Percentiles rank a stretch among this genome's conserved stretches.
Evolutionary conservation across 2,888 invertebrate genomes (phyloP).

Genomic region (Diplazon laetatorius): DNA sequence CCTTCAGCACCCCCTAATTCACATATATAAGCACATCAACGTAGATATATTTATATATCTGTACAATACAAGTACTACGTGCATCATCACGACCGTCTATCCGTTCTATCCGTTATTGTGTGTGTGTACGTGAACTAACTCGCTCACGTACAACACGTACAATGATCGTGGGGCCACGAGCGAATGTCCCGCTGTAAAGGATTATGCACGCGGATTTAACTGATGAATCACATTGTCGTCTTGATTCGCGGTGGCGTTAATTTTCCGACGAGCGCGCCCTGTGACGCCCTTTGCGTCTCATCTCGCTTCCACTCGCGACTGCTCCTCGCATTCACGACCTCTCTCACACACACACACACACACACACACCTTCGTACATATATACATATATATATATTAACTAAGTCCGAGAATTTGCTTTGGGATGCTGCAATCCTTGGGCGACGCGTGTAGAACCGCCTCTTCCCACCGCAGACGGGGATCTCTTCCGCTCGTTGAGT

Average conservation of each 20-base stretch:
- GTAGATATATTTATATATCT: slow-evolving; percentile 22
- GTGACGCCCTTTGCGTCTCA: slow-evolving; percentile 54
- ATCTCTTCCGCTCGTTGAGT: slow-evolving; percentile 69
- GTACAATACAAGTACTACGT: slow-evolving; percentile 33
- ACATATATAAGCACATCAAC: slow-evolving; percentile 24
- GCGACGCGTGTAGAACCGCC: no score
- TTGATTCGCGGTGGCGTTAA: slow-evolving; percentile 83
- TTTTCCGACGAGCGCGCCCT: slow-evolving; percentile 76
- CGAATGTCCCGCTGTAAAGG: slow-evolving; percentile 80
- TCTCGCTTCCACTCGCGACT: slow-evolving; percentile 26
- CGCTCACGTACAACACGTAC: slow-evolving; percentile 25
- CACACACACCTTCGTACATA: no score
- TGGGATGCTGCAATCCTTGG: no score
- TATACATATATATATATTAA: no score
- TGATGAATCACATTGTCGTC: slow-evolving; percentile 83
- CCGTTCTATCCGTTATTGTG: no score
- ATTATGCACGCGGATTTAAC: slow-evolving; percentile 83
- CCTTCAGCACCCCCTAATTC: no score
- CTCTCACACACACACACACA: no score
- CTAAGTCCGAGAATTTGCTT: no score
- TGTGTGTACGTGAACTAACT: slow-evolving; percentile 20
- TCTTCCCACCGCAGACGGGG: no score
- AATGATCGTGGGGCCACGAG: slow-evolving; percentile 63
- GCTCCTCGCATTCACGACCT: slow-evolving; percentile 37
- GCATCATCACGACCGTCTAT: no score